These are phyloP conservation scores for Norana najaformis DNA, from an alignment of 2,888 invertebrate genomes.

Conservation along the genomic window DNA sequence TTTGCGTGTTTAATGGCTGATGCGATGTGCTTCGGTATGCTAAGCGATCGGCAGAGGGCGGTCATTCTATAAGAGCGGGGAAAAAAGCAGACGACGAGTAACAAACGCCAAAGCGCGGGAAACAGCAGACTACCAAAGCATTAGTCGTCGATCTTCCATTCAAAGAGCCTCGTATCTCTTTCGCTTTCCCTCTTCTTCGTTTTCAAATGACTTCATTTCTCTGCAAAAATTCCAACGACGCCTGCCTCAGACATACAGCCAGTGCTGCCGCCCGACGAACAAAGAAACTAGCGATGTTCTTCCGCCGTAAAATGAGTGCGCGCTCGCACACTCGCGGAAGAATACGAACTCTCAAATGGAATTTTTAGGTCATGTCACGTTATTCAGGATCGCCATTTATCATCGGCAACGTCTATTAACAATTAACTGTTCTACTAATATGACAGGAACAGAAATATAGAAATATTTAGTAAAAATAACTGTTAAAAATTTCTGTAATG, in stretches of 20 bases:
- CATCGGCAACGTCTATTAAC: not conserved
- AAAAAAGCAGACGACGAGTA: not conserved
- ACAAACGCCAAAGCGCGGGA: not conserved
- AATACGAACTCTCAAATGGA: not conserved
- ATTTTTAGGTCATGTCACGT: slow-evolving; percentile 6
- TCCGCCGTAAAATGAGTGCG: slow-evolving; percentile 19
- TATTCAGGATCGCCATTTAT: not conserved
- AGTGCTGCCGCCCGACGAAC: not conserved
- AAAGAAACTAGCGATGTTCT: slow-evolving; percentile 10
- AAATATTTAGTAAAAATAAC: too few relatives aligned
- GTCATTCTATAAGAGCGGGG: not conserved
- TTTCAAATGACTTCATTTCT: not conserved
- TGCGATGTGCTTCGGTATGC: too few relatives aligned
- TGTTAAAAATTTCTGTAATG: not conserved
- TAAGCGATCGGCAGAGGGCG: not conserved
- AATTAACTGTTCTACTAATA: not conserved
- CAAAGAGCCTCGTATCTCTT: not conserved
- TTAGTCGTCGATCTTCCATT: not conserved
- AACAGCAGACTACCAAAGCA: not conserved
- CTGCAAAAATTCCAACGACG: not conserved
- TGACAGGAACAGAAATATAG: not conserved
- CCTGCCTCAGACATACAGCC: not conserved
- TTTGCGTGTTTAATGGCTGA: slow-evolving; percentile 13
- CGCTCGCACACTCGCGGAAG: not conserved
- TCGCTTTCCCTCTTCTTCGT: not conserved